Percentiles rank a stretch among this genome's conserved stretches.
Conservation (phyloP, 1,140 invertebrate genomes). For the Drosophila athabasca region DNA sequence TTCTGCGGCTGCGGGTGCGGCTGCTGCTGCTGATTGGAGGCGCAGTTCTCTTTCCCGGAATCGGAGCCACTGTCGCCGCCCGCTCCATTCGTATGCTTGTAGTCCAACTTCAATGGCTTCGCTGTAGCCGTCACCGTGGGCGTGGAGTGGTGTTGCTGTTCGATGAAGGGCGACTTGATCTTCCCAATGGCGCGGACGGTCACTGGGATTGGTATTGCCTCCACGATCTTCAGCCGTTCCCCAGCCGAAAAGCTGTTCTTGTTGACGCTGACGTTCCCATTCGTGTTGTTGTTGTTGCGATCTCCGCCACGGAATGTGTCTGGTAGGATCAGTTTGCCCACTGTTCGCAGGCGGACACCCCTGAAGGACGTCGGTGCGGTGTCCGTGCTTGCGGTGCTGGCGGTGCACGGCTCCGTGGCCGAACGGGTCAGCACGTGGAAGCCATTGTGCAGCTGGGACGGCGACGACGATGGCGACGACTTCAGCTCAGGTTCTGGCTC, state of each 20-base stretch:
- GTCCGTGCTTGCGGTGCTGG: background rate
- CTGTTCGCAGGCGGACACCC: conserved; percentile 59
- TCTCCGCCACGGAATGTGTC: conserved; percentile 62
- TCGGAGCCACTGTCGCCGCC: conserved; percentile 66
- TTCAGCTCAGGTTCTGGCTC: background rate
- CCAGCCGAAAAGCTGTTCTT: conserved; percentile 29
- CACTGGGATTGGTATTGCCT: conserved; percentile 44
- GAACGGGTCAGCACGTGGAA: conserved; percentile 50
- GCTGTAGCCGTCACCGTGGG: too few species aligned
- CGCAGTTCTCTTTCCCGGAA: conserved; percentile 78
- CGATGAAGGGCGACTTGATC: conserved; percentile 78
- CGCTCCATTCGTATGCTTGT: conserved; percentile 15
- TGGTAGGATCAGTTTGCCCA: conserved; percentile 71
- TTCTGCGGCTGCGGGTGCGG: conserved; percentile 11
- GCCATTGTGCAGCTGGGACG: conserved; percentile 22
- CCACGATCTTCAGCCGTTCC: conserved; percentile 48
- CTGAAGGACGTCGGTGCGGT: conserved; percentile 10
- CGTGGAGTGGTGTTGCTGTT: conserved; percentile 48
- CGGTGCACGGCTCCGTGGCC: conserved; percentile 44
- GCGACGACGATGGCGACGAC: too few species aligned
- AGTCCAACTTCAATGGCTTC: background rate
- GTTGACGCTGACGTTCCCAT: conserved; percentile 3
- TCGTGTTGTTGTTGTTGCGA: conserved; percentile 52
- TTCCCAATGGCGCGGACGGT: conserved; percentile 69
- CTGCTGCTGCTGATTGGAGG: conserved; percentile 53